phyloP scores from a whole-genome alignment of 2,888 invertebrate genomes.

The Athalia circularis region DNA sequence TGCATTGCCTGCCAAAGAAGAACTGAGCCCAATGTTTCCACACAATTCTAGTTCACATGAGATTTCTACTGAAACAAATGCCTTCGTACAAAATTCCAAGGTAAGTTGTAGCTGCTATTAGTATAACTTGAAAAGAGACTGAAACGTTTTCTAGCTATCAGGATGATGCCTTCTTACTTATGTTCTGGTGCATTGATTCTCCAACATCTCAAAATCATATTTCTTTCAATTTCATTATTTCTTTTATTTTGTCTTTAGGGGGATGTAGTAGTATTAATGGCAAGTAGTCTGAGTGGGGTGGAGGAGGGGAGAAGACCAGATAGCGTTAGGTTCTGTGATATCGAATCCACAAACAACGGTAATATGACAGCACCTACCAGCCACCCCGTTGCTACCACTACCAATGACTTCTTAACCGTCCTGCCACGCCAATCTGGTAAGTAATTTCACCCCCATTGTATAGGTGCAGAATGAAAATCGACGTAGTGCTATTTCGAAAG shows the following conservation, averaged over 20 bases:
- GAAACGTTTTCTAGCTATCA: neutral
- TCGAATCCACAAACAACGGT: constrained; percentile 74
- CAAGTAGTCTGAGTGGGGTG: constrained; percentile 74
- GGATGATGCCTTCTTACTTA: neutral
- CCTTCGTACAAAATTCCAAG: constrained; percentile 76
- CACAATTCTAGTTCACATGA: constrained; percentile 77
- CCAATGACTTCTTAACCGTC: constrained; percentile 74
- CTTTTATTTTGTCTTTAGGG: constrained; percentile 61
- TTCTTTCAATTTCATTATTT: neutral
- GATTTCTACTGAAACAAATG: constrained; percentile 76
- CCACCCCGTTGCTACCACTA: constrained; percentile 73
- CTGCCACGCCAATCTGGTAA: constrained; percentile 73
- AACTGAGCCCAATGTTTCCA: constrained; percentile 77
- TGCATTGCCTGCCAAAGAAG: constrained; percentile 77
- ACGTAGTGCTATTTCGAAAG: neutral
- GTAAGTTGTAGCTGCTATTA: constrained; percentile 58
- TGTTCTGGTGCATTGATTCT: neutral
- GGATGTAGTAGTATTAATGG: constrained; percentile 75
- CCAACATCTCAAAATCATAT: neutral
- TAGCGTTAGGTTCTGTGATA: constrained; percentile 74
- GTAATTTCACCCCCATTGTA: constrained; percentile 19
- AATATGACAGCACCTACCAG: constrained; percentile 72
- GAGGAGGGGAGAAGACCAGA: constrained; percentile 73
- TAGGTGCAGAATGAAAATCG: neutral
- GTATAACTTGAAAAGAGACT: neutral